Evolutionary conservation across 2,113 vertebrate species (phyloP).

Genomic region (Cervus canadensis): DNA sequence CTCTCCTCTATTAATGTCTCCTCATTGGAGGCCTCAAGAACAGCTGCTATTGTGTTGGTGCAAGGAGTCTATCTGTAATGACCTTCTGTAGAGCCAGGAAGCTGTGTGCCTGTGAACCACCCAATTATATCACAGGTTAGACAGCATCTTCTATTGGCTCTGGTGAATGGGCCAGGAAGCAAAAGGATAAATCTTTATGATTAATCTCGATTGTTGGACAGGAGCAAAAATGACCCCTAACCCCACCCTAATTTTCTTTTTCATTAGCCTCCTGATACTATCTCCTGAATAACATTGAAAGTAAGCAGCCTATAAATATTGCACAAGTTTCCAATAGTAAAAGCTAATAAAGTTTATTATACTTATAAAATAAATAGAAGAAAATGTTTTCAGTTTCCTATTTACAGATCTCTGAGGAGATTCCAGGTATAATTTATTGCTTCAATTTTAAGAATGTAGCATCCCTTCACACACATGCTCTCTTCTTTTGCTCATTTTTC

Average conservation of each 20-base stretch:
- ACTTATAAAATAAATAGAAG: constrained; percentile 87
- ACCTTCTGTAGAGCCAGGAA: constrained; percentile 48
- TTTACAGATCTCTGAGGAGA: constrained; percentile 81
- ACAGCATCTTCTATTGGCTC: constrained; percentile 31
- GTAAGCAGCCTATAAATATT: constrained; percentile 85
- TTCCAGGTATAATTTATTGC: constrained; percentile 83
- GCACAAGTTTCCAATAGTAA: constrained; percentile 82
- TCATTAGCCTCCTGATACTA: constrained; percentile 80
- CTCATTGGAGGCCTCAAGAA: background rate
- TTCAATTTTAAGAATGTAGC: constrained; percentile 82
- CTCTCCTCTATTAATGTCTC: background rate
- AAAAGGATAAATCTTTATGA: constrained; percentile 63
- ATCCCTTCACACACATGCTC: constrained; percentile 20
- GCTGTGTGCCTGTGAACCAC: background rate
- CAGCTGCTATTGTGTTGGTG: background rate
- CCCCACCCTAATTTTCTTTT: constrained; percentile 78
- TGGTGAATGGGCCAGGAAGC: constrained; percentile 48
- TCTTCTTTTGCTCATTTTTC: background rate
- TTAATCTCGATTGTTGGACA: constrained; percentile 63
- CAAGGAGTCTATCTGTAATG: background rate
- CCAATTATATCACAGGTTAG: constrained; percentile 47
- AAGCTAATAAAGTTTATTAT: constrained; percentile 87
- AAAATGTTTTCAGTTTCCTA: constrained; percentile 85
- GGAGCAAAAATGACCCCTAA: constrained; percentile 72
- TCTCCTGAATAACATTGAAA: constrained; percentile 81